These are phyloP conservation scores for Orchesellides sinensis DNA, from an alignment of 2,888 invertebrate species.

Conservation along the genomic window DNA sequence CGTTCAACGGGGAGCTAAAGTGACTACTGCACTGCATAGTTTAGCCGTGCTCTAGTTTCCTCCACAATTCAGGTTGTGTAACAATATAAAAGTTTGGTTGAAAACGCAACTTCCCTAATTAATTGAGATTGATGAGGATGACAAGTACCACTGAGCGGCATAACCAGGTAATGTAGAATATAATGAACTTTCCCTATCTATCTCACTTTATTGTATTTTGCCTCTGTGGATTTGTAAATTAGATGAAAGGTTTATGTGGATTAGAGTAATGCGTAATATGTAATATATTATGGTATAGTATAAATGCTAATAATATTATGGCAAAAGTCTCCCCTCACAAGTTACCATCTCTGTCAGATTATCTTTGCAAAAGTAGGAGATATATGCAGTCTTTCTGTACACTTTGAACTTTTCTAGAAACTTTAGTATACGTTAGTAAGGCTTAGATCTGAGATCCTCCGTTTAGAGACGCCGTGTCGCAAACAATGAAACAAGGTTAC, in stretches of 20 bases:
- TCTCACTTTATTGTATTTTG: neutral
- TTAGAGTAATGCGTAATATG: neutral
- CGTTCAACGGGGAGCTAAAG: neutral
- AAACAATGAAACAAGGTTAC: too few relatives aligned
- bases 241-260: neutral
- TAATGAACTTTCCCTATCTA: conserved; percentile 36
- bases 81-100: conserved; percentile 24
- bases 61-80: neutral
- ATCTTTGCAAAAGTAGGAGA: neutral
- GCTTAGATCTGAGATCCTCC: too few relatives aligned
- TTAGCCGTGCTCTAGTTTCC: neutral
- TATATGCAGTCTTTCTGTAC: too few relatives aligned
- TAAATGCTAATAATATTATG: neutral
- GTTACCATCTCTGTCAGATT: conserved; percentile 6
- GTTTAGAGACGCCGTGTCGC: too few relatives aligned
- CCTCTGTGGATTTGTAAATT: neutral
- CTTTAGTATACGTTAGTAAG: too few relatives aligned
- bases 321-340: neutral
- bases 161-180: conserved; percentile 64
- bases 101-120: conserved; percentile 45
- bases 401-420: too few relatives aligned
- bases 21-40: neutral
- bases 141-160: conserved; percentile 69
- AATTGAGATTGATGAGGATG: conserved; percentile 72
- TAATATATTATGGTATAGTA: neutral